Evolutionary conservation across 2,888 invertebrate genomes (phyloP).

Genomic region (Resseliella maxima): DNA sequence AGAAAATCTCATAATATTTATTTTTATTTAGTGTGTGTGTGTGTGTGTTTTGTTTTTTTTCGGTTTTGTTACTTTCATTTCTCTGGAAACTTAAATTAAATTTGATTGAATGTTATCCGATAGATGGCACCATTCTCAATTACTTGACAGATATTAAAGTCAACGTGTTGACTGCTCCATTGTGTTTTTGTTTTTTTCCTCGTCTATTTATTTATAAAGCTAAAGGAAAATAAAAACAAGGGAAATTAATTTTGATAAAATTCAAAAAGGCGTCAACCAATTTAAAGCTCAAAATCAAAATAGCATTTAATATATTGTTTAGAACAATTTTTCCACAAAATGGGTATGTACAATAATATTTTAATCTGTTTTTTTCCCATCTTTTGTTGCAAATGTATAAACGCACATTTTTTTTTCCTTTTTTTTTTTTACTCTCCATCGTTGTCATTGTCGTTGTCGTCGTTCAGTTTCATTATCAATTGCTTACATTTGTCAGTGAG

Average conservation of each 20-base stretch:
- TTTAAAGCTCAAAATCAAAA: not conserved
- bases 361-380: too few species aligned
- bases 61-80: not conserved
- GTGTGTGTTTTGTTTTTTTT: not conserved
- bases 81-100: not conserved
- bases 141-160: conserved; percentile 3
- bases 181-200: conserved; percentile 4
- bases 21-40: not conserved
- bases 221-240: conserved; percentile 10
- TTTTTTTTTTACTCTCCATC: too few species aligned
- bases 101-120: not conserved
- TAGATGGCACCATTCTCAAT: not conserved
- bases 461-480: conserved; percentile 21
- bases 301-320: conserved; percentile 9
- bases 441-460: not conserved
- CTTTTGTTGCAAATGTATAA: not conserved
- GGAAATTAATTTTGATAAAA: not conserved
- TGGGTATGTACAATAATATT: not conserved
- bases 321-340: not conserved
- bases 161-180: conserved; percentile 48
- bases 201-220: conserved; percentile 44
- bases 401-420: not conserved
- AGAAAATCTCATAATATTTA: not conserved
- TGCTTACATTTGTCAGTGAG: conserved; percentile 39
- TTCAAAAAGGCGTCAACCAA: not conserved